Percentiles rank a stretch among this genome's conserved stretches.
Evolutionary conservation across 2,888 invertebrate species (phyloP).

Genomic region (Megaustenia siamemsis): DNA sequence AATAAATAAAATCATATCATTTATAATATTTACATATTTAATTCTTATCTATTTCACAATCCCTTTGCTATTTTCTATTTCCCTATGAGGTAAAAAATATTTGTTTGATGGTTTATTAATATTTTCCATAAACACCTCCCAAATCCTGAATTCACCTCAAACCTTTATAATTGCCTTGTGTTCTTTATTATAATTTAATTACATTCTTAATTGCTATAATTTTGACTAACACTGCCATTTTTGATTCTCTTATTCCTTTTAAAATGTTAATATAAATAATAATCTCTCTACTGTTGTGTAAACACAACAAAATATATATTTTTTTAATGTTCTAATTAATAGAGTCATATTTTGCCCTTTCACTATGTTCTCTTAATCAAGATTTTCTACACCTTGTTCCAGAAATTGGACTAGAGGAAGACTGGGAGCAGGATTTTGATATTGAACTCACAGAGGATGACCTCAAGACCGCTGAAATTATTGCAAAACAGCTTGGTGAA

Average conservation of each 20-base stretch:
- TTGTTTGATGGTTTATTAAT: too few relatives aligned
- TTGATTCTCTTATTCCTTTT: neutral
- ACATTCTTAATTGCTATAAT: neutral
- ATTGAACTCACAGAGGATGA: constrained; percentile 77
- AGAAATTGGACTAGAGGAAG: constrained; percentile 70
- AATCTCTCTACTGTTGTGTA: neutral
- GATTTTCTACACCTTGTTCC: constrained; percentile 47
- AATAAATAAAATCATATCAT: too few relatives aligned
- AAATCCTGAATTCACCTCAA: too few relatives aligned
- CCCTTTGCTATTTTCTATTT: neutral
- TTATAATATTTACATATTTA: too few relatives aligned
- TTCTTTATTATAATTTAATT: neutral
- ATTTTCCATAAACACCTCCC: too few relatives aligned
- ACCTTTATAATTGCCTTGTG: too few relatives aligned
- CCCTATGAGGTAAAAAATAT: too few relatives aligned
- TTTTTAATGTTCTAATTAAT: neutral
- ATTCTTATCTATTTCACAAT: neutral
- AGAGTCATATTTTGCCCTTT: neutral
- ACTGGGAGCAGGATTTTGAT: constrained; percentile 79
- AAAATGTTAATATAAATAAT: neutral
- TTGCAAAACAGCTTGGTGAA: constrained; percentile 68
- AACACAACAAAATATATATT: neutral
- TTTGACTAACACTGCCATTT: neutral
- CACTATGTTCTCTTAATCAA: constrained; percentile 21
- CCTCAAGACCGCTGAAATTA: constrained; percentile 72